Evolutionary conservation across 2,888 invertebrate species (phyloP), one percentile per base, ranked within the genome.

Genomic region (Caenorhabditis becei): DNA sequence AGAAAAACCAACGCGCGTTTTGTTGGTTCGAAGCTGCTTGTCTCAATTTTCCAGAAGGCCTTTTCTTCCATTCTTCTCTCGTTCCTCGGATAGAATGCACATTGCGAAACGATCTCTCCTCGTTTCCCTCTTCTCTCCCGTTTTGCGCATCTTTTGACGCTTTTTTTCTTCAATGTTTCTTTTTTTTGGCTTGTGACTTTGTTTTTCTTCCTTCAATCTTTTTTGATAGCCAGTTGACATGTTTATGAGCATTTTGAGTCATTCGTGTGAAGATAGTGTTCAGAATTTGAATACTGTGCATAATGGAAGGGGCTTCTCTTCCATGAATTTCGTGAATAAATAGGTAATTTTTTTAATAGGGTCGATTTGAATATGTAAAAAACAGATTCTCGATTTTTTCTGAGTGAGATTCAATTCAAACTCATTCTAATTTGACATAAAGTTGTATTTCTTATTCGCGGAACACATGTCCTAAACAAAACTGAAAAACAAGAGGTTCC

Each of bases 31-130:
- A 69, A 65, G 63, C 63, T 44, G 44, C 59, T 70, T 78, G 77
- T 71, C 77, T 71, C 77, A 65, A 44, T 78, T 78, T 78, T 78
- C 77, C 69, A 69, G 69, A 77, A 70, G 44, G 51, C 70, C 54
- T 77, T 69, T 58, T 67, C 47, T 49, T 26, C 62, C 69, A 61
- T 65, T 11, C 70, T 70, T 66, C 77, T 78, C 70, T 70, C 49
- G 63, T 58, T 63, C 59, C 75, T 75, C 66, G 24, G 49, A 32
- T 41, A 28, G 65, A 65, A 58, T 5, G 61, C 66, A 56, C 47
- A 53, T 51, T 59, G 49, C 62, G 58, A 65, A 65, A 37, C 51
- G 65, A 78, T 78, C 70, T 65, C 77, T 58, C 32, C 35, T 41
- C 32, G 58, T 35, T 49, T 77, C 70, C 23, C 16, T 59, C 56